Conservation (phyloP, 2,888 invertebrate species). For the Argyresthia albistria region DNA sequence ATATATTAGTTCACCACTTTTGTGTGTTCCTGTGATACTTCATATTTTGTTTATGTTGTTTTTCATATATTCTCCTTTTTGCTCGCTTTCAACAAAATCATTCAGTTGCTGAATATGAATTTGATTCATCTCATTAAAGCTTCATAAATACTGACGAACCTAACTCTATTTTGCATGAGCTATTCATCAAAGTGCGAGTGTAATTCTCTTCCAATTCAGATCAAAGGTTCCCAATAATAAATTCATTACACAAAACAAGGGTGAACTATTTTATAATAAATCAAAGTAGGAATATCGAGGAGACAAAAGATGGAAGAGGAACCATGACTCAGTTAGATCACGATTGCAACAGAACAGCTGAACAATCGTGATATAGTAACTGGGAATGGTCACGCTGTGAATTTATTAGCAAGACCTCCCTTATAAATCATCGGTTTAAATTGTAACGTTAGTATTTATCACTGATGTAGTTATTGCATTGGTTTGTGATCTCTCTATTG, state of each 20-base stretch:
- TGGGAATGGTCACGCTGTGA: constrained; percentile 46
- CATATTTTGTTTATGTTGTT: too few relatives aligned
- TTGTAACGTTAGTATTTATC: constrained; percentile 31
- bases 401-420: constrained; percentile 47
- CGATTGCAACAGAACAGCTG: constrained; percentile 14
- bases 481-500: background rate
- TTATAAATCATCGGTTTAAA: constrained; percentile 28
- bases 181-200: too few relatives aligned
- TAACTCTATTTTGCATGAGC: too few relatives aligned
- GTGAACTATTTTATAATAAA: constrained; percentile 29
- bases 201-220: background rate
- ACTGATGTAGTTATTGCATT: constrained; percentile 28
- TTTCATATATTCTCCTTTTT: too few relatives aligned
- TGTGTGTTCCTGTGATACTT: too few relatives aligned
- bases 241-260: constrained; percentile 33
- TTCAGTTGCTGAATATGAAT: too few relatives aligned
- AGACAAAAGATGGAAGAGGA: constrained; percentile 28
- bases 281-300: constrained; percentile 20
- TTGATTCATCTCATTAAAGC: too few relatives aligned
- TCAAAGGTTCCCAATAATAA: constrained; percentile 24
- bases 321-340: constrained; percentile 25
- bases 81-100: too few relatives aligned
- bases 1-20: too few relatives aligned
- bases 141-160: too few relatives aligned
- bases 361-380: constrained; percentile 29